Evolutionary conservation across 2,797 vertebrate species (phyloP), one percentile per base, ranked within the genome.

Genomic region (Propithecus deckenii): DNA sequence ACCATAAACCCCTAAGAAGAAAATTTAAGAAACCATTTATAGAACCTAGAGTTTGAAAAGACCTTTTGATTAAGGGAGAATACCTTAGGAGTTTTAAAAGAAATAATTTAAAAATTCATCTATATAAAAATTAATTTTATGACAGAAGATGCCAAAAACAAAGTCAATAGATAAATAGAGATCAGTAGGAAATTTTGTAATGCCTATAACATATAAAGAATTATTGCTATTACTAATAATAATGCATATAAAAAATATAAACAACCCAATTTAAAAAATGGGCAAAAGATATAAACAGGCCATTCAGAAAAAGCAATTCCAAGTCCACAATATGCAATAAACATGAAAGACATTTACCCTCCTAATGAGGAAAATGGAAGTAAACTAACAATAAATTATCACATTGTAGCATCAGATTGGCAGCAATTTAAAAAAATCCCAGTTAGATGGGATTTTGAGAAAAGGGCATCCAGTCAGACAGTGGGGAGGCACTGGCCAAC

Each of bases 51-150:
- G 28, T 79, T 79, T 95, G 74, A 50, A 46, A 96, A 85, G 61
- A 78, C 15, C 28, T 50, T 95, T 88, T 95, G 41, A 94, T 91
- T 25, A 86, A 95, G 69, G 11, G 43, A 72, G n/a, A 85, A 48
- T 7, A 80, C 57, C 30, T 50, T 80, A 35, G 52, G 63, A 78
- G 46, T 69, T 91, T 25, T 85, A 57, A 79, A 80, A 63, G 8
- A 74, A 65, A 55, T 81, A 28, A 59, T 91, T 25, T 2, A 25
- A 91, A 91, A 43, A 35, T 65, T 52, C 15, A 46, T 67, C 11
- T 91, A 30, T 74, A n/a, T 43, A 86, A 86, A 89, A 85, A 32
- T 74, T 94, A 91, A 76, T 80, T 89, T 78, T 48, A 67, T 94
- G 38, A 46, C 65, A 71, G 65, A 48, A 84, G 35, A 76, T 90